Evolutionary conservation across 2,797 vertebrate species (phyloP).

Genomic region (Sphenodon punctatus): DNA sequence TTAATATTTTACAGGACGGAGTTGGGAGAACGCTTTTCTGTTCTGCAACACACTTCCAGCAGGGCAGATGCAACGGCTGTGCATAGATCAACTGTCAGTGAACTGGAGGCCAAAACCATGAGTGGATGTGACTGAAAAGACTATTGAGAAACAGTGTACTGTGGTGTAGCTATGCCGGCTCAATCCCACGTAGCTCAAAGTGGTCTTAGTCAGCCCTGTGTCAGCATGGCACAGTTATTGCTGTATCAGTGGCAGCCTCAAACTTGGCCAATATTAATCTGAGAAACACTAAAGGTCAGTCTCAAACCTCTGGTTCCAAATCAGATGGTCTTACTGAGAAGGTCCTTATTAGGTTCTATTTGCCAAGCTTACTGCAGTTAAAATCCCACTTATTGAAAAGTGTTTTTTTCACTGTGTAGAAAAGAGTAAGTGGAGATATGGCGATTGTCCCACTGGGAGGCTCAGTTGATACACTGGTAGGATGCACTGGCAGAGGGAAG

Average conservation of each 20-base stretch:
- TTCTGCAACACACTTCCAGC: slow-evolving; percentile 5
- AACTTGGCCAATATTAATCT: slow-evolving; percentile 39
- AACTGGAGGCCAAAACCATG: not conserved
- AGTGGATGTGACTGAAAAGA: slow-evolving; percentile 1
- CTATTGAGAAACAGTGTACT: slow-evolving; percentile 25
- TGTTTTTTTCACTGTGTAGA: slow-evolving; percentile 63
- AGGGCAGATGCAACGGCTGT: slow-evolving; percentile 41
- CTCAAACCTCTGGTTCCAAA: slow-evolving; percentile 13
- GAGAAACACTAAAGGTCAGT: slow-evolving; percentile 47
- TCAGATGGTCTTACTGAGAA: not conserved
- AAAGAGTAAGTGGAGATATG: slow-evolving; percentile 61
- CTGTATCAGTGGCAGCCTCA: slow-evolving; percentile 20
- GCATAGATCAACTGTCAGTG: slow-evolving; percentile 22
- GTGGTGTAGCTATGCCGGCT: not conserved
- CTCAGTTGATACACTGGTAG: slow-evolving; percentile 44
- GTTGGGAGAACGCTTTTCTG: slow-evolving; percentile 27
- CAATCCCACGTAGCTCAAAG: slow-evolving; percentile 12
- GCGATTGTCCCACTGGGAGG: slow-evolving; percentile 58
- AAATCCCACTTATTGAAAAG: slow-evolving; percentile 60
- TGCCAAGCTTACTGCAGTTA: slow-evolving; percentile 43
- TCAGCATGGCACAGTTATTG: slow-evolving; percentile 33
- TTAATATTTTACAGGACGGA: slow-evolving; percentile 36
- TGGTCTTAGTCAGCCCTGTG: slow-evolving; percentile 32
- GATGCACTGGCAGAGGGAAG: slow-evolving; percentile 47
- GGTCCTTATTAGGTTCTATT: not conserved